Evolutionary conservation across 2,113 vertebrate genomes (phyloP).

Genomic region (Actinemys pallida): DNA sequence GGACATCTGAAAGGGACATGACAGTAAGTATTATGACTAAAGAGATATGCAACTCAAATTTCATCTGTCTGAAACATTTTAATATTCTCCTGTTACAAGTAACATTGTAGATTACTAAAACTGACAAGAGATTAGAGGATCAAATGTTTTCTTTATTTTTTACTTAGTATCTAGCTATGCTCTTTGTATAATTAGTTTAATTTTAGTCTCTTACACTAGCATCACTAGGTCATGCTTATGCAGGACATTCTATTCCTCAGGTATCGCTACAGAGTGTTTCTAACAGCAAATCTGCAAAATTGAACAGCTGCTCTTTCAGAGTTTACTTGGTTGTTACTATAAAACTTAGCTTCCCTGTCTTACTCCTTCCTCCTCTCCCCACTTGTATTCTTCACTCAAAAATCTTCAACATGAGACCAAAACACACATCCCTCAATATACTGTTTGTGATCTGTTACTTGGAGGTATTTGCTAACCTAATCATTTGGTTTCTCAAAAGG

Average conservation of each 20-base stretch:
- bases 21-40: not conserved
- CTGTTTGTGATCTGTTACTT: not conserved
- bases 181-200: not conserved
- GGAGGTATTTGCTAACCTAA: not conserved
- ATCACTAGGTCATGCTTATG: rapidly evolving
- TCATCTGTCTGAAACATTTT: not conserved
- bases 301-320: not conserved
- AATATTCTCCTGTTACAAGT: not conserved
- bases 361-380: not conserved
- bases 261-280: not conserved
- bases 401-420: not conserved
- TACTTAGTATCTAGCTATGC: not conserved
- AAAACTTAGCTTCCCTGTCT: not conserved
- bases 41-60: not conserved
- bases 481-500: not conserved
- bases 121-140: not conserved
- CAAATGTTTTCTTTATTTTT: constrained; percentile 4
- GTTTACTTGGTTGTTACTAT: not conserved
- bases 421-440: not conserved
- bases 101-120: not conserved
- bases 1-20: not conserved
- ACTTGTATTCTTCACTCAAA: not conserved
- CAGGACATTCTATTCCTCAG: not conserved
- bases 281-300: not conserved
- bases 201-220: not conserved